A percentile compares a stretch with the other conserved stretches of the same genome.
These are phyloP conservation scores for Maniola jurtina DNA, from an alignment of 1,140 invertebrate species.

Conservation along the genomic window DNA sequence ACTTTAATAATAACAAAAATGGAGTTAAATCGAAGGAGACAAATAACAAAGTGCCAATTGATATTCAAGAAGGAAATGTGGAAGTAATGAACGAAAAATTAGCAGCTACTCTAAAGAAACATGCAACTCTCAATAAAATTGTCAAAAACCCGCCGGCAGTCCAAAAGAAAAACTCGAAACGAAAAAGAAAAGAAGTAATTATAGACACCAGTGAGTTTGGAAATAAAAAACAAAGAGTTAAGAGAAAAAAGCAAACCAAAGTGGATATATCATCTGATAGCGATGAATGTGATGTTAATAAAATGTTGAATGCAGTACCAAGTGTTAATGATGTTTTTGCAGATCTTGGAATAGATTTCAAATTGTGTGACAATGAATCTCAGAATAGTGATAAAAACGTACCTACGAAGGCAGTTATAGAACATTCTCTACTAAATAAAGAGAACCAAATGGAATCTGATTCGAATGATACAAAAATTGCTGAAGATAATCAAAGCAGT, in stretches of 20 bases:
- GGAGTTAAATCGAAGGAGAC: constrained; percentile 23
- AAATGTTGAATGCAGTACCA: constrained; percentile 61
- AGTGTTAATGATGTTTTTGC: constrained; percentile 71
- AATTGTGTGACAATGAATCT: constrained; percentile 36
- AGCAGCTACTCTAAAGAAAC: constrained; percentile 67
- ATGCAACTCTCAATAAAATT: constrained; percentile 58
- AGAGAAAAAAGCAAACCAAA: constrained; percentile 27
- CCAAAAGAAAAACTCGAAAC: constrained; percentile 50
- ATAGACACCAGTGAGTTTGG: constrained; percentile 37
- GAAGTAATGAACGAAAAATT: constrained; percentile 50
- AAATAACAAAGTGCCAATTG: constrained; percentile 23
- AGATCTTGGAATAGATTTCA: constrained; percentile 59
- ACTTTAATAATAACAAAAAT: constrained; percentile 54
- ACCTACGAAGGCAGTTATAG: constrained; percentile 4
- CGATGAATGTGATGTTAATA: constrained; percentile 42
- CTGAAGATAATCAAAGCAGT: constrained; percentile 19
- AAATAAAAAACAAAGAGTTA: constrained; percentile 39
- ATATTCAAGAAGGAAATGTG: constrained; percentile 33
- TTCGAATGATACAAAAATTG: not conserved
- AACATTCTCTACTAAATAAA: constrained; percentile 10
- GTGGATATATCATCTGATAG: constrained; percentile 19
- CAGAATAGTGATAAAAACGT: constrained; percentile 22
- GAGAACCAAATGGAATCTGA: constrained; percentile 19
- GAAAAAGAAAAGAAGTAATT: constrained; percentile 58
- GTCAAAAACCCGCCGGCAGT: constrained; percentile 43